Base-by-base conservation (phyloP, 1,140 invertebrate genomes). In the Notospermus geniculatus region DNA sequence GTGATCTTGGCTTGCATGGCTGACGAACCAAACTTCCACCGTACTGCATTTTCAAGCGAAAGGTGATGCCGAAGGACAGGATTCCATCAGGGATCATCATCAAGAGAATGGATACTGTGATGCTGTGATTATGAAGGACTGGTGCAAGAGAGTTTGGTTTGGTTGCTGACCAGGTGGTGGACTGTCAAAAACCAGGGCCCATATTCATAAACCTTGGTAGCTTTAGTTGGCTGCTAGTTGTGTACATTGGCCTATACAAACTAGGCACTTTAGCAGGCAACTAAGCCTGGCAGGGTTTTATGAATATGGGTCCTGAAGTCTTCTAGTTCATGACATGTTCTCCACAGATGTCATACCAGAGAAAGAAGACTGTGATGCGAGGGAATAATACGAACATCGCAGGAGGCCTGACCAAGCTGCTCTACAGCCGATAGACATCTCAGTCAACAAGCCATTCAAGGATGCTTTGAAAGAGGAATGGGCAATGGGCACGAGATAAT, bases 21-120 rank as follows among this genome's bases (percentile, higher is more conserved):
- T 22, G 65, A 68, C 45, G 73, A 23, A 69, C 63, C 15, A 75
- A 73, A 58, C 50, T 73, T 9, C 73, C 68, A 32, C 72, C 69
- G 2, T 65, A 66, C 25, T 41, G 74, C 19, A 65, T 76, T 29
- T 76, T 76, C 25, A 76, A 71, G 54, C 25, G 64, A 23, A 70
- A 68, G 41, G 58, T 39, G 29, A 62, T 70, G 32, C 65, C 56
- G 19, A 64, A 62, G 39, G 43, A 62, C 15, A 59, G 64, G 46
- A 55, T 59, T 13, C 56, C 45, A 9, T 17, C 7, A 28, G 71
- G 63, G 30, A 43, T 67, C 23, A 17, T 57, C 22, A 36, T 13
- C 62, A 59, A 29, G 29, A 55, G n/a, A 73, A 73, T 29, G 69
- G 65, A 54, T 74, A 67, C 67, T 68, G 73, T 58, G 61, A 63